Percentiles rank a stretch among this genome's conserved stretches.
Conservation (phyloP, 2,888 invertebrate species). For the Embidobia sp. region DNA sequence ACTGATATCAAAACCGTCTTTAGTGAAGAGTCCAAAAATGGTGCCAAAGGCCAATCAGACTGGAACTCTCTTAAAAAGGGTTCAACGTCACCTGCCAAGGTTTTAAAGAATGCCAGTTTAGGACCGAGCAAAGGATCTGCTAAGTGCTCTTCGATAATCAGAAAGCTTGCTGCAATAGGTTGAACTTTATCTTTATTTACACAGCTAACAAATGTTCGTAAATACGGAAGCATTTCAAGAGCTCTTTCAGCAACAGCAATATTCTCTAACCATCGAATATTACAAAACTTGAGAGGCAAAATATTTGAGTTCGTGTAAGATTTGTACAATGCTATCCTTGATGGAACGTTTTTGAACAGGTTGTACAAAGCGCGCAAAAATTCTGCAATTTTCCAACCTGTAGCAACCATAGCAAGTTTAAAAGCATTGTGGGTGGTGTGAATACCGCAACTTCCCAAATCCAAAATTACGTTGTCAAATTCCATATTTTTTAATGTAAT, state of each 20-base stretch:
- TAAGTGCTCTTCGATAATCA: neutral
- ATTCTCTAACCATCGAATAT: slow-evolving; percentile 68
- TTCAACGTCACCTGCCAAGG: slow-evolving; percentile 8
- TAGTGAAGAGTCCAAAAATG: slow-evolving; percentile 27
- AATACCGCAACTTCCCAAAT: slow-evolving; percentile 71
- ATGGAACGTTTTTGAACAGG: slow-evolving; percentile 72
- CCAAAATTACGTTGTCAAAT: slow-evolving; percentile 54
- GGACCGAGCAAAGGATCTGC: slow-evolving; percentile 3
- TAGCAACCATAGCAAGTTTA: slow-evolving; percentile 65
- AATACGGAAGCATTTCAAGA: slow-evolving; percentile 52
- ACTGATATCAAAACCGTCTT: slow-evolving; percentile 1
- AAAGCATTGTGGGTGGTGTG: slow-evolving; percentile 71
- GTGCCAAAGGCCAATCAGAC: slow-evolving; percentile 19
- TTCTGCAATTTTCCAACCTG: slow-evolving; percentile 64
- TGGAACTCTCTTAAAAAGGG: slow-evolving; percentile 13
- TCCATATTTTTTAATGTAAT: neutral
- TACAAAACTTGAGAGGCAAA: slow-evolving; percentile 71
- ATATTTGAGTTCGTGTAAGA: slow-evolving; percentile 47
- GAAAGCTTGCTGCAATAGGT: slow-evolving; percentile 5
- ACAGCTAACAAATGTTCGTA: slow-evolving; percentile 22
- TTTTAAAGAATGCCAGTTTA: slow-evolving; percentile 18
- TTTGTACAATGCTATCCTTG: slow-evolving; percentile 68
- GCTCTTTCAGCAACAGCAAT: slow-evolving; percentile 58
- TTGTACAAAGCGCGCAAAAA: slow-evolving; percentile 69
- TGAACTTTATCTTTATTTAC: slow-evolving; percentile 11